Evolutionary conservation across 2,797 vertebrate genomes (phyloP).

Genomic region (Microchirus variegatus): DNA sequence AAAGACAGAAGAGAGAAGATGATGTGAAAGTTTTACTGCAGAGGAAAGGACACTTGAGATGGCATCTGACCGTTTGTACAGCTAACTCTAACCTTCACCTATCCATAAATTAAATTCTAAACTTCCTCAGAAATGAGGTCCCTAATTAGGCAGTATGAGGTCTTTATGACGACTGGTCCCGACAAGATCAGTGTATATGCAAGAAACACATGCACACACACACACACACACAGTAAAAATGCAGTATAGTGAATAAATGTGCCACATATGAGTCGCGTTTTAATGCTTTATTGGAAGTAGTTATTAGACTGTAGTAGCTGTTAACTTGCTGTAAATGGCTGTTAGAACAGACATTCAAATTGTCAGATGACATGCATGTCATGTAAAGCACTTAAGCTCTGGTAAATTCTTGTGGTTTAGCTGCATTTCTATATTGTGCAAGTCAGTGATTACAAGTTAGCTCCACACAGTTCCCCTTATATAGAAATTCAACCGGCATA

Average conservation of each 20-base stretch:
- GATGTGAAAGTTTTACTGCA: slow-evolving; percentile 21
- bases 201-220: neutral
- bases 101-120: too few relatives aligned
- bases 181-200: too few relatives aligned
- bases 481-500: slow-evolving; percentile 35
- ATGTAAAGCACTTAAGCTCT: slow-evolving; percentile 40
- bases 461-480: slow-evolving; percentile 35
- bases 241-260: slow-evolving; percentile 11
- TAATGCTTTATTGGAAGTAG: slow-evolving; percentile 66
- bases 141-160: too few relatives aligned
- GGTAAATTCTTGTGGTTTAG: slow-evolving; percentile 35
- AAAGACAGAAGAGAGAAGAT: slow-evolving; percentile 51
- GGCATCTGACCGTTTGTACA: too few relatives aligned
- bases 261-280: slow-evolving; percentile 28
- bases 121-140: too few relatives aligned
- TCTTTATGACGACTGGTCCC: too few relatives aligned
- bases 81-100: too few relatives aligned
- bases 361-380: slow-evolving; percentile 24
- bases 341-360: slow-evolving; percentile 32
- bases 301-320: slow-evolving; percentile 21
- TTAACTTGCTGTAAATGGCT: slow-evolving; percentile 34
- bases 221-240: slow-evolving; percentile 13
- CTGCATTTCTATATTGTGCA: slow-evolving; percentile 43
- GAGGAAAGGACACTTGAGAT: too few relatives aligned
- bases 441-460: slow-evolving; percentile 38